Conservation (phyloP, 2,888 invertebrate genomes). For the Acronicta leporina region DNA sequence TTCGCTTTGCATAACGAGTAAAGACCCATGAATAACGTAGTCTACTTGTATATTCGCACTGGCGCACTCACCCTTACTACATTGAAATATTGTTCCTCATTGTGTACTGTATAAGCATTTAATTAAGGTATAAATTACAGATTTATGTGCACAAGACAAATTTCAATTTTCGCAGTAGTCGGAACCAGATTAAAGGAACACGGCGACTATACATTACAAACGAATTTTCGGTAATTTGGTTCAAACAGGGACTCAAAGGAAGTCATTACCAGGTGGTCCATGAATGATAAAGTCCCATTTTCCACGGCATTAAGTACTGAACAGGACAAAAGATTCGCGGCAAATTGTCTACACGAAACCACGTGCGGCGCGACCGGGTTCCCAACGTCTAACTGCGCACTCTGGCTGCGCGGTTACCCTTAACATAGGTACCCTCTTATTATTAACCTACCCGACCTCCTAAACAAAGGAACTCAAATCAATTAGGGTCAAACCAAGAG, state of each 20-base stretch:
- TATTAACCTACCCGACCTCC: conserved; percentile 79
- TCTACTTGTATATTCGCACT: conserved; percentile 67
- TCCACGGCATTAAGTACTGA: conserved; percentile 70
- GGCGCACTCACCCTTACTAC: conserved; percentile 57
- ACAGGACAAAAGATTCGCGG: conserved; percentile 78
- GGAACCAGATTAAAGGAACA: conserved; percentile 31
- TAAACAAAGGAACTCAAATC: conserved; percentile 84
- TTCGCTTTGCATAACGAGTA: conserved; percentile 77
- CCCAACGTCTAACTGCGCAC: conserved; percentile 81
- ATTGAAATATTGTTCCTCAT: conserved; percentile 46
- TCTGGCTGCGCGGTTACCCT: conserved; percentile 80
- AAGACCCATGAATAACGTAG: conserved; percentile 71
- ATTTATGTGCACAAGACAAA: conserved; percentile 27
- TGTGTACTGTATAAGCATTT: conserved; percentile 38
- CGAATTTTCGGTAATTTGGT: conserved; percentile 26
- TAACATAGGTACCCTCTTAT: conserved; percentile 76
- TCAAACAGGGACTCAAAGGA: conserved; percentile 36
- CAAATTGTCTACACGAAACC: conserved; percentile 69
- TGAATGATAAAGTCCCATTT: conserved; percentile 69
- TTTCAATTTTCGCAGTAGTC: conserved; percentile 33
- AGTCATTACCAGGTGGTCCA: conserved; percentile 58
- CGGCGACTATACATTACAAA: conserved; percentile 22
- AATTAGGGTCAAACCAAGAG: conserved; percentile 75
- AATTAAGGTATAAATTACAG: conserved; percentile 30
- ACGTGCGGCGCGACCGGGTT: conserved; percentile 79